Evolutionary conservation across 2,797 vertebrate genomes (phyloP).

Genomic region (Eospalax fontanierii): DNA sequence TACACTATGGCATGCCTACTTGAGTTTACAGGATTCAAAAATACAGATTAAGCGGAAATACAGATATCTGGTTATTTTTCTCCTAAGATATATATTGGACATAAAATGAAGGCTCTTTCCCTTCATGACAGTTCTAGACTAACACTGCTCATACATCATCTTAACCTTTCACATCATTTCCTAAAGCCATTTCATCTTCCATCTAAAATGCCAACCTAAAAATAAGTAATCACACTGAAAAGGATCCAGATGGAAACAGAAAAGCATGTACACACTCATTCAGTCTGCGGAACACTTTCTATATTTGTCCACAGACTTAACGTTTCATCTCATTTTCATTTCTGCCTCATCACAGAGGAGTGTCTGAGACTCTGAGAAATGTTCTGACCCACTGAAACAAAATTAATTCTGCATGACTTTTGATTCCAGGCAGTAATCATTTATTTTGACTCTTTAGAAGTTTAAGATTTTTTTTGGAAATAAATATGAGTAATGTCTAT

Average conservation of each 20-base stretch:
- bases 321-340: conserved; percentile 63
- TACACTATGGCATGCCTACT: background rate
- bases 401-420: background rate
- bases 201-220: conserved; percentile 85
- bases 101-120: background rate
- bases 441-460: conserved; percentile 39
- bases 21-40: conserved; percentile 9
- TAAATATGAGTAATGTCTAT: conserved; percentile 39
- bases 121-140: conserved; percentile 26
- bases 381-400: conserved; percentile 13
- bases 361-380: conserved; percentile 31
- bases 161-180: conserved; percentile 84
- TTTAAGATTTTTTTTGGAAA: conserved; percentile 40
- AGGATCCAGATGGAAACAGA: conserved; percentile 83
- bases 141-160: conserved; percentile 62
- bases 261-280: conserved; percentile 74
- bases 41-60: conserved; percentile 45
- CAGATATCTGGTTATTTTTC: background rate
- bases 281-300: conserved; percentile 72
- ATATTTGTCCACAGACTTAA: conserved; percentile 74
- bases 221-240: conserved; percentile 85
- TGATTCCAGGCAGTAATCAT: conserved; percentile 1
- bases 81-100: conserved; percentile 13
- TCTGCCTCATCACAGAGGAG: background rate
- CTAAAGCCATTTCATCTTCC: conserved; percentile 81